Conservation (phyloP, 2,113 vertebrate genomes). For the Proteles cristata region DNA sequence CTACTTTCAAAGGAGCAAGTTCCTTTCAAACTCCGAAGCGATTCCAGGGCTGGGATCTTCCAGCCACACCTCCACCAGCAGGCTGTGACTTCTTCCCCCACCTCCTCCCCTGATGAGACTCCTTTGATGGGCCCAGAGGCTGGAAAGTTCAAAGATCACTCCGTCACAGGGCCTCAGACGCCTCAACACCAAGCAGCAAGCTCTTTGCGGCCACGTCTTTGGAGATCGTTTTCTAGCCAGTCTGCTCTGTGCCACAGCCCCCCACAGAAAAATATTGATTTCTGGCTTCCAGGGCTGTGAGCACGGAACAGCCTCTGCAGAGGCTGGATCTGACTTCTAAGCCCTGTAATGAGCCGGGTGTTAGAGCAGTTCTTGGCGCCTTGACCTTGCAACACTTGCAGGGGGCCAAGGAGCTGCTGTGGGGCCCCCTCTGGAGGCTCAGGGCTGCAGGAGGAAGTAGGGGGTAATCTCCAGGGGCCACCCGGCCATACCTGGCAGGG, state of each 20-base stretch:
- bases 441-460: neutral
- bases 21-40: neutral
- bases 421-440: neutral
- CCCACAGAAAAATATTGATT: conserved; percentile 18
- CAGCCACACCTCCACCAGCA: neutral
- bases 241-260: neutral
- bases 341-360: neutral
- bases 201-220: neutral
- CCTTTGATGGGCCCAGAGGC: neutral
- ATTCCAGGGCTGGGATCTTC: neutral
- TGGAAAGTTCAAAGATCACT: neutral
- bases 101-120: neutral
- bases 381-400: accelerated
- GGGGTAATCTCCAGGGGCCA: neutral
- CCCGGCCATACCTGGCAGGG: neutral
- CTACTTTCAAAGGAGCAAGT: neutral
- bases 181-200: neutral
- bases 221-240: neutral
- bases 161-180: neutral
- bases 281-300: neutral
- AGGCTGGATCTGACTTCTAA: neutral
- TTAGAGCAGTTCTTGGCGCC: neutral
- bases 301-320: neutral
- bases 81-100: neutral
- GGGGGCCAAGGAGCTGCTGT: neutral